Evolutionary conservation across 2,113 vertebrate species (phyloP).

Genomic region (Cyprinodon tularosa): DNA sequence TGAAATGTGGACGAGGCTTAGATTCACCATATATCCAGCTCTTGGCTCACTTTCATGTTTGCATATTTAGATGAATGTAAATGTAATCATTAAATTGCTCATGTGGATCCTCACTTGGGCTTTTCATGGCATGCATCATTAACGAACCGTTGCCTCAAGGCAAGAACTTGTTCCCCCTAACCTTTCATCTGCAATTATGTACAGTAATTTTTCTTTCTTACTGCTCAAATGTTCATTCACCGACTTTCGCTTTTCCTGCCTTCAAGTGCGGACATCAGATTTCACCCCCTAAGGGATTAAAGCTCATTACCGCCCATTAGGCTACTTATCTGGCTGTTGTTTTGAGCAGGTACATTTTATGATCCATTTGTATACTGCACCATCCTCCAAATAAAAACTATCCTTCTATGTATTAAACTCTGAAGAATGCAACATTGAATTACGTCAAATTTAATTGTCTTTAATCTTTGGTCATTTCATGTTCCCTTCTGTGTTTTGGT

Average conservation of each 20-base stretch:
- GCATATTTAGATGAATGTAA: conserved; percentile 37
- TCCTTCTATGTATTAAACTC: conserved; percentile 53
- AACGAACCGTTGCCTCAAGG: conserved; percentile 64
- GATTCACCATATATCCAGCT: conserved; percentile 13
- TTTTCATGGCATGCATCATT: conserved; percentile 62
- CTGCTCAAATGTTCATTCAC: conserved; percentile 62
- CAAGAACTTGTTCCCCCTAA: conserved; percentile 43
- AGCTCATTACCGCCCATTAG: conserved; percentile 71
- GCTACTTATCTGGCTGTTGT: conserved; percentile 51
- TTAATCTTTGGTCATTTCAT: conserved; percentile 45
- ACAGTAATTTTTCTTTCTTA: conserved; percentile 70
- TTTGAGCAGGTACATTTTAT: conserved; percentile 56
- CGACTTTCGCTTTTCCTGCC: conserved; percentile 55
- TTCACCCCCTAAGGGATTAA: conserved; percentile 59
- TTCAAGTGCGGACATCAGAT: conserved; percentile 58
- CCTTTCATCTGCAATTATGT: conserved; percentile 63
- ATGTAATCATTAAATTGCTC: conserved; percentile 67
- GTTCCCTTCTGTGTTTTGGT: conserved; percentile 18
- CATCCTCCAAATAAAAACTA: conserved; percentile 48
- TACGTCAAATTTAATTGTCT: conserved; percentile 65
- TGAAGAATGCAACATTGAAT: conserved; percentile 69
- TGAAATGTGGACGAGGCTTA: conserved; percentile 40
- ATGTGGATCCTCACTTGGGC: conserved; percentile 61
- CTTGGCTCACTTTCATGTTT: conserved; percentile 47
- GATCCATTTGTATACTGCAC: conserved; percentile 49